These are phyloP conservation scores for Lordiphosa collinella DNA, from an alignment of 1,140 invertebrate genomes.

Conservation along the genomic window DNA sequence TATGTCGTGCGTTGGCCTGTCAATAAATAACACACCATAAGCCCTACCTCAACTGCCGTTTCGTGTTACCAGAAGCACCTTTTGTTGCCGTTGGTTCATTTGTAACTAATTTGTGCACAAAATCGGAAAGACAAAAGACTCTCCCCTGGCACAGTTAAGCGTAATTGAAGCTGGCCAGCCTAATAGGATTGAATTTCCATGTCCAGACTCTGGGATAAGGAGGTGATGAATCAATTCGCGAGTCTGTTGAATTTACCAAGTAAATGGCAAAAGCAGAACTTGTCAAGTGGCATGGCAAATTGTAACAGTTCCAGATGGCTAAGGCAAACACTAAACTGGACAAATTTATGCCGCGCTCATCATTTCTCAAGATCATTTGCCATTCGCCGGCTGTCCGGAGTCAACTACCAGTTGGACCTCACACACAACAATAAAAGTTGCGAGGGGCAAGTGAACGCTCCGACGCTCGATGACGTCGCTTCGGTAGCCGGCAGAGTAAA, in stretches of 20 bases:
- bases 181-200: slow-evolving; percentile 51
- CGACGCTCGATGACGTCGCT: slow-evolving; percentile 43
- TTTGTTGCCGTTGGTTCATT: slow-evolving; percentile 73
- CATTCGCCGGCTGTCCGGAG: slow-evolving; percentile 16
- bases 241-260: slow-evolving; percentile 57
- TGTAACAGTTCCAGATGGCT: slow-evolving; percentile 55
- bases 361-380: slow-evolving; percentile 53
- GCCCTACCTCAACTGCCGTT: slow-evolving; percentile 30
- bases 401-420: slow-evolving; percentile 41
- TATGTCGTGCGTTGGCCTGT: slow-evolving; percentile 30
- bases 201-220: slow-evolving; percentile 15
- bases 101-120: slow-evolving; percentile 74
- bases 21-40: slow-evolving; percentile 19
- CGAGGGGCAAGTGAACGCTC: slow-evolving; percentile 26
- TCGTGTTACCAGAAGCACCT: slow-evolving; percentile 54
- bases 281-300: slow-evolving; percentile 57
- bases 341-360: slow-evolving; percentile 66
- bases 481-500: slow-evolving; percentile 6
- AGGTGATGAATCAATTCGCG: slow-evolving; percentile 38
- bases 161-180: slow-evolving; percentile 47
- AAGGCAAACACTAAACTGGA: slow-evolving; percentile 65
- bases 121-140: slow-evolving; percentile 57
- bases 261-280: slow-evolving; percentile 45
- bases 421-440: slow-evolving; percentile 55
- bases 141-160: slow-evolving; percentile 6